Evolutionary conservation across 2,797 vertebrate species (phyloP).

Genomic region (Spheniscus humboldti): DNA sequence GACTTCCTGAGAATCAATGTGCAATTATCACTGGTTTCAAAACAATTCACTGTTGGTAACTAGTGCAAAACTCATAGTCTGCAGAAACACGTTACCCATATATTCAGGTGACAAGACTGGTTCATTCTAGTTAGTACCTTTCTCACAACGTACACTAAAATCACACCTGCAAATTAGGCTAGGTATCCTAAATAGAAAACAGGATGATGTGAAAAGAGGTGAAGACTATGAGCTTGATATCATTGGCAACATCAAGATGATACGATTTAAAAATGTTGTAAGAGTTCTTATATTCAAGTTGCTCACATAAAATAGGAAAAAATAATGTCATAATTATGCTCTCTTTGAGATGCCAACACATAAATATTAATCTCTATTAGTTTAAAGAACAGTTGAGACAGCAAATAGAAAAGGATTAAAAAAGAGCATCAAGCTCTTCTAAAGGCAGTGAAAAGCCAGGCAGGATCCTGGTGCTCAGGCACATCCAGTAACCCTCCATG

Average conservation of each 20-base stretch:
- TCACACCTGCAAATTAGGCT: neutral
- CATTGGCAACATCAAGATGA: neutral
- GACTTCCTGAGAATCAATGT: neutral
- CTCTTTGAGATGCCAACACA: neutral
- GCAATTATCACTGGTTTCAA: neutral
- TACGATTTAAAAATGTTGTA: neutral
- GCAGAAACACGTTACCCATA: neutral
- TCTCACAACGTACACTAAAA: neutral
- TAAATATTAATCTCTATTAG: neutral
- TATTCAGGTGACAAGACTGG: neutral
- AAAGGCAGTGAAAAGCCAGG: neutral
- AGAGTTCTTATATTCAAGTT: neutral
- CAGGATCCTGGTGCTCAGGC: neutral
- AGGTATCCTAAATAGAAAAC: neutral
- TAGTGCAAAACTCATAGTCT: neutral
- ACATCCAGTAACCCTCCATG: neutral
- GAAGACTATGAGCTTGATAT: neutral
- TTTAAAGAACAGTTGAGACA: neutral
- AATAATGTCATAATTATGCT: neutral
- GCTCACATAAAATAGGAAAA: neutral
- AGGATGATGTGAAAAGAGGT: neutral
- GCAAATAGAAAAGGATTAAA: neutral
- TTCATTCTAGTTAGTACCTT: neutral
- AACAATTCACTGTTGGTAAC: neutral
- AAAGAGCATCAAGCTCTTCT: neutral